Conservation (phyloP, 2,113 vertebrate genomes). For the Melanerpes aurifrons region DNA sequence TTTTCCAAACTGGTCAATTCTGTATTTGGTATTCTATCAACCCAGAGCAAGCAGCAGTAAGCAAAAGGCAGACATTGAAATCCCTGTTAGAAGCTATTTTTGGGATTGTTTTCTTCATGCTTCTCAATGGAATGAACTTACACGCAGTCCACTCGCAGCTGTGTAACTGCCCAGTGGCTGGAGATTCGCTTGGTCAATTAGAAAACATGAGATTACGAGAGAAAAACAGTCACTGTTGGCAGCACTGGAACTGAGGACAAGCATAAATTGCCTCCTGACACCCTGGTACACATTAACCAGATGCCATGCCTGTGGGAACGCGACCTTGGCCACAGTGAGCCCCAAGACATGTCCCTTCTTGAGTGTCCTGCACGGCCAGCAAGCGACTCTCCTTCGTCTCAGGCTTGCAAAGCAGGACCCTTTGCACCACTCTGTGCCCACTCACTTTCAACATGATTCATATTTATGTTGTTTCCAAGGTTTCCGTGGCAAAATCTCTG, state of each 20-base stretch:
- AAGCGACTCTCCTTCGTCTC: not conserved
- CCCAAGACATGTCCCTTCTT: rapidly evolving
- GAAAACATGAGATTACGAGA: conserved; percentile 13
- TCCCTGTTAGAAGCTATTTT: not conserved
- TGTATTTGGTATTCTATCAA: not conserved
- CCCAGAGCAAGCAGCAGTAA: not conserved
- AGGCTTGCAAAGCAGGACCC: conserved; percentile 21
- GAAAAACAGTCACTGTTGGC: conserved; percentile 31
- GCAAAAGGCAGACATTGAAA: not conserved
- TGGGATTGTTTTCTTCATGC: not conserved
- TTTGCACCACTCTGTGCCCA: conserved; percentile 15
- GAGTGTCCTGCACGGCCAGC: rapidly evolving
- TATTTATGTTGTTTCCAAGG: conserved; percentile 42
- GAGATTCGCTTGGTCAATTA: not conserved
- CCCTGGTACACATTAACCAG: not conserved
- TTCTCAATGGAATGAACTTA: conserved; percentile 25
- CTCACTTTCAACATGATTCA: conserved; percentile 54
- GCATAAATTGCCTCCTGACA: not conserved
- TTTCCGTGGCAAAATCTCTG: conserved; percentile 35
- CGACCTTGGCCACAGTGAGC: rapidly evolving
- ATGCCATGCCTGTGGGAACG: rapidly evolving
- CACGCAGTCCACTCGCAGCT: not conserved
- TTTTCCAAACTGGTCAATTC: too few relatives aligned
- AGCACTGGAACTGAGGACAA: not conserved
- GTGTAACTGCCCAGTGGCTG: not conserved